phyloP scores from a whole-genome alignment of 64 coral and sea anemone genomes.

The Porites lutea region DNA sequence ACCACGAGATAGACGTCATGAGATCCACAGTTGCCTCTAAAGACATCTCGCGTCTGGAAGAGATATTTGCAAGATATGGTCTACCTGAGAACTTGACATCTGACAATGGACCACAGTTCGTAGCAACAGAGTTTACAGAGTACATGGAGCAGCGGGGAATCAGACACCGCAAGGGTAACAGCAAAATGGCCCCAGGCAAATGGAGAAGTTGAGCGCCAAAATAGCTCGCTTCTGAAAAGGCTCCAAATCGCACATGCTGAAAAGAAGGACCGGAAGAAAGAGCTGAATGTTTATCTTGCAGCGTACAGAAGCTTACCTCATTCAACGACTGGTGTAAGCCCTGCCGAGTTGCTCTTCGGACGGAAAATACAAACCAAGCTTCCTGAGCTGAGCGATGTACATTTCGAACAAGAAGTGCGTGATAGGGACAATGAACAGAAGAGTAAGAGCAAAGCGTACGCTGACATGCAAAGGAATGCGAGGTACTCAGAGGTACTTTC shows the following conservation, averaged over 20 bases:
- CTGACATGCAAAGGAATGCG: background rate
- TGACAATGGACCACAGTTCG: slow-evolving; percentile 28
- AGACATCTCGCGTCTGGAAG: background rate
- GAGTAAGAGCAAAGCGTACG: slow-evolving; percentile 8
- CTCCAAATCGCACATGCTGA: slow-evolving; percentile 30
- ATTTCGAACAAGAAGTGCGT: slow-evolving; percentile 20
- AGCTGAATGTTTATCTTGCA: slow-evolving; percentile 18
- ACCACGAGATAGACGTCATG: slow-evolving; percentile 5
- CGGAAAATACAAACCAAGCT: slow-evolving; percentile 39
- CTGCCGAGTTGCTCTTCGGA: slow-evolving; percentile 27
- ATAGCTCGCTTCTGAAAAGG: slow-evolving; percentile 29
- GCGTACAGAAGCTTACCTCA: slow-evolving; percentile 4
- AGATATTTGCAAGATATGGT: background rate
- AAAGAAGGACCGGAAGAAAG: slow-evolving; percentile 33
- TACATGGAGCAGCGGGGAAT: background rate
- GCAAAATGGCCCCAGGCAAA: slow-evolving; percentile 28
- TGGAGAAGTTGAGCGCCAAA: slow-evolving; percentile 17
- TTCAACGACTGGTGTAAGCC: slow-evolving; percentile 13
- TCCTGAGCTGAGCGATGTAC: slow-evolving; percentile 36
- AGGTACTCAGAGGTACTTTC: slow-evolving; percentile 18
- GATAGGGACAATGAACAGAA: slow-evolving; percentile 42
- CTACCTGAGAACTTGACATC: background rate
- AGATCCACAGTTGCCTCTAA: background rate
- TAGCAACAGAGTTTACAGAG: background rate
- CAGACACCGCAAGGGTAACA: slow-evolving; percentile 17